phyloP scores from a whole-genome alignment of 2,888 invertebrate species.

The Pilophorus perplexus region DNA sequence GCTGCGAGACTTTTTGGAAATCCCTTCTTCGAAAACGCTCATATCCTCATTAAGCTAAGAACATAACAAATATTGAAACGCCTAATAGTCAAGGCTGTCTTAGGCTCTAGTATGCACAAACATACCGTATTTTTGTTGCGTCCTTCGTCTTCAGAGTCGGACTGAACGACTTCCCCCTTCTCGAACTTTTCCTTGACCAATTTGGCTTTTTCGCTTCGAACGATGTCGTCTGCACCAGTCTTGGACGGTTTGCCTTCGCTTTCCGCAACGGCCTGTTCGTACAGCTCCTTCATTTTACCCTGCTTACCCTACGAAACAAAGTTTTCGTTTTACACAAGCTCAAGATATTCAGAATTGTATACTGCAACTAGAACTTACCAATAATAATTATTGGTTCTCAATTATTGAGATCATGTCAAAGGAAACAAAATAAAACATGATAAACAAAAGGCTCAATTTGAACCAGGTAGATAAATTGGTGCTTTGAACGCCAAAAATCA shows the following conservation, averaged over 20 bases:
- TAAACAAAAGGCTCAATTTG: too few relatives aligned
- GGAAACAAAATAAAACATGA: too few relatives aligned
- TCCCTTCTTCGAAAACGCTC: constrained; percentile 80
- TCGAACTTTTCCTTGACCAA: constrained; percentile 78
- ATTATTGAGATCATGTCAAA: too few relatives aligned
- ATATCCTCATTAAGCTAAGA: constrained; percentile 62
- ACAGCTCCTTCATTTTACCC: constrained; percentile 86
- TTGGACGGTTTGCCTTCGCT: constrained; percentile 61
- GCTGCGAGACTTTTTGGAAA: constrained; percentile 81
- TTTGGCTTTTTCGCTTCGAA: constrained; percentile 59
- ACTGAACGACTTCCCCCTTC: constrained; percentile 65
- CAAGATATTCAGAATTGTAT: not conserved
- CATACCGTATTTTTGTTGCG: constrained; percentile 44
- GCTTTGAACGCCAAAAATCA: too few relatives aligned
- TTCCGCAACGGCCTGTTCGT: constrained; percentile 83
- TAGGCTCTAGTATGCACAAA: too few relatives aligned
- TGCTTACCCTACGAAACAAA: constrained; percentile 69
- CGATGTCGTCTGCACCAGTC: constrained; percentile 57
- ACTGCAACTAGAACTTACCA: not conserved
- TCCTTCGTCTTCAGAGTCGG: constrained; percentile 60
- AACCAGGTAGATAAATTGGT: too few relatives aligned
- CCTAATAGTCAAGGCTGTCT: too few relatives aligned
- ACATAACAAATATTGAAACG: not conserved
- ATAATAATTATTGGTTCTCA: too few relatives aligned
- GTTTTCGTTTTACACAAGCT: too few relatives aligned